Percentiles rank a stretch among this genome's conserved stretches.
These are phyloP conservation scores for Pterocles burchelli DNA, from an alignment of 2,113 vertebrate genomes.

Conservation along the genomic window DNA sequence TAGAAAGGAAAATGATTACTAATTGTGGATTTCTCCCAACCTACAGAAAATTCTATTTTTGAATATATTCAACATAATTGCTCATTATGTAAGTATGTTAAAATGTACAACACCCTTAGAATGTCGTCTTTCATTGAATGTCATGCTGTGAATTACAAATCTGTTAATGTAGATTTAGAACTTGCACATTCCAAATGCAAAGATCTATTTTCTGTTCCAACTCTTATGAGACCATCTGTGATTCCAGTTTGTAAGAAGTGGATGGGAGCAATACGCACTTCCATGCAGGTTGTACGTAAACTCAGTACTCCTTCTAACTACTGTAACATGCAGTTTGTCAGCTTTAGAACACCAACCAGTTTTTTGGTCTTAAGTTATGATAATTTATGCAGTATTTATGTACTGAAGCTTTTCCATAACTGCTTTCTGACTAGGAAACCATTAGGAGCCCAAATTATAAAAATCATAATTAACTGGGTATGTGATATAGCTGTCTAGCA, in stretches of 20 bases:
- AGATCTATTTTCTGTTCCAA: constrained; percentile 59
- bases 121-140: constrained; percentile 31
- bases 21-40: constrained; percentile 10
- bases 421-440: constrained; percentile 61
- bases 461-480: constrained; percentile 47
- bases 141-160: constrained; percentile 48
- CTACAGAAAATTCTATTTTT: constrained; percentile 5
- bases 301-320: background rate
- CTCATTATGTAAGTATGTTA: constrained; percentile 52
- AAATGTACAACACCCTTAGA: constrained; percentile 53
- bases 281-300: constrained; percentile 6
- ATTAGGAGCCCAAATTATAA: constrained; percentile 58
- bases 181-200: constrained; percentile 51
- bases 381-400: constrained; percentile 68
- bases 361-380: constrained; percentile 49
- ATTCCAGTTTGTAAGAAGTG: constrained; percentile 33
- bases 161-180: constrained; percentile 48
- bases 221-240: constrained; percentile 49
- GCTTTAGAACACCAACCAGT: background rate
- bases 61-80: constrained; percentile 16
- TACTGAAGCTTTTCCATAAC: constrained; percentile 42
- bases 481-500: constrained; percentile 16
- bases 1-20: background rate
- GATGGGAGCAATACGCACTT: constrained; percentile 13
- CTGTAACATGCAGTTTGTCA: constrained; percentile 34